Evolutionary conservation across 2,888 invertebrate genomes (phyloP).

Genomic region (Eledone cirrhosa): DNA sequence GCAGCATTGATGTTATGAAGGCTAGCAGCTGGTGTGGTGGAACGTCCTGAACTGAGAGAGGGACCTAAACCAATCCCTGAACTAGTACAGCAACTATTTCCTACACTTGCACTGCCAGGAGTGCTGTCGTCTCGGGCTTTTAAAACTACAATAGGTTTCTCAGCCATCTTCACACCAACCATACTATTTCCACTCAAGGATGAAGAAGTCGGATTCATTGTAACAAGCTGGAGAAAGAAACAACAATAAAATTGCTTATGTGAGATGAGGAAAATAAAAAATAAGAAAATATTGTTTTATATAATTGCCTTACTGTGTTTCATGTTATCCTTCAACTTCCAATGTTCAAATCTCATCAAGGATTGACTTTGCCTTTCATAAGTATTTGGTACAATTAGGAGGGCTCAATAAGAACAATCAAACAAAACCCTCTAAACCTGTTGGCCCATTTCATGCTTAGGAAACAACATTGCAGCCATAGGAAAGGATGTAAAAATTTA

Average conservation of each 20-base stretch:
- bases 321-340: no score
- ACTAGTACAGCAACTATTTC: neutral
- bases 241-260: neutral
- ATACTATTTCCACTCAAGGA: slow-evolving; percentile 25
- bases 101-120: neutral
- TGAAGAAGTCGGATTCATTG: neutral
- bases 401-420: no score
- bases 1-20: slow-evolving; percentile 38
- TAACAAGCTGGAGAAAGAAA: neutral
- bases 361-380: no score
- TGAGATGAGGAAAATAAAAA: neutral
- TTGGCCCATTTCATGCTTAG: no score
- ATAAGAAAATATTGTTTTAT: neutral
- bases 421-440: no score
- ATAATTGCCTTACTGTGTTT: no score
- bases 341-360: no score
- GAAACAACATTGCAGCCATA: no score
- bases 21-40: slow-evolving; percentile 32
- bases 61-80: neutral
- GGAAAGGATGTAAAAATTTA: no score
- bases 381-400: no score
- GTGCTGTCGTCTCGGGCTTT: slow-evolving; percentile 42
- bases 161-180: slow-evolving; percentile 34
- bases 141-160: slow-evolving; percentile 47
- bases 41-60: slow-evolving; percentile 13